These are phyloP conservation scores for Rhingia rostrata DNA, from an alignment of 2,888 invertebrate genomes.

Conservation along the genomic window DNA sequence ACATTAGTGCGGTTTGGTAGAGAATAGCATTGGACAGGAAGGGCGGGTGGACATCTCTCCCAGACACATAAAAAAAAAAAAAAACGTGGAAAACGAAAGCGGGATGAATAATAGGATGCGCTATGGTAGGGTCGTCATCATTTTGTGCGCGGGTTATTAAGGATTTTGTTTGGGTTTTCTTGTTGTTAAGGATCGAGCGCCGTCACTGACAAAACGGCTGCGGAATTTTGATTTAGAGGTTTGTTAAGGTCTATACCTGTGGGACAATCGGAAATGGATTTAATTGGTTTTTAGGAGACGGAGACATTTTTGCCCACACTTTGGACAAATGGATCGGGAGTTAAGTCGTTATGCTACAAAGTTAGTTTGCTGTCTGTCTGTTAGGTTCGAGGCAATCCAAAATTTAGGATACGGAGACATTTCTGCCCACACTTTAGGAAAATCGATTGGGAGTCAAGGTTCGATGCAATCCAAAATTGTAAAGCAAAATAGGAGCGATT, in stretches of 20 bases:
- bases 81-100: constrained; percentile 24
- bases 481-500: too few relatives aligned
- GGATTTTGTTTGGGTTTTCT: constrained; percentile 31
- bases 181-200: constrained; percentile 32
- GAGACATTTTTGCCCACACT: constrained; percentile 1
- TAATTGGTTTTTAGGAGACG: constrained; percentile 62
- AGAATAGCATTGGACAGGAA: constrained; percentile 48
- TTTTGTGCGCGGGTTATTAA: constrained; percentile 56
- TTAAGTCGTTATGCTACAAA: neutral
- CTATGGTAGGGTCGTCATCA: constrained; percentile 38
- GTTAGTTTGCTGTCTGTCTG: neutral
- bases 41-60: constrained; percentile 65
- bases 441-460: too few relatives aligned
- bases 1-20: constrained; percentile 43
- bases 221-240: constrained; percentile 62
- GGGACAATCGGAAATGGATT: constrained; percentile 62
- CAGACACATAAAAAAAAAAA: constrained; percentile 49
- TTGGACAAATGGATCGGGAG: neutral
- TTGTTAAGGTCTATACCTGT: constrained; percentile 27
- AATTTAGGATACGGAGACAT: too few relatives aligned
- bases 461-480: too few relatives aligned
- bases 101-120: constrained; percentile 59
- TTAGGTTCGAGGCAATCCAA: too few relatives aligned
- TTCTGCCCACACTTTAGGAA: too few relatives aligned
- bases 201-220: constrained; percentile 52